phyloP scores from a whole-genome alignment of 2,113 vertebrate genomes.

The Athene noctua region DNA sequence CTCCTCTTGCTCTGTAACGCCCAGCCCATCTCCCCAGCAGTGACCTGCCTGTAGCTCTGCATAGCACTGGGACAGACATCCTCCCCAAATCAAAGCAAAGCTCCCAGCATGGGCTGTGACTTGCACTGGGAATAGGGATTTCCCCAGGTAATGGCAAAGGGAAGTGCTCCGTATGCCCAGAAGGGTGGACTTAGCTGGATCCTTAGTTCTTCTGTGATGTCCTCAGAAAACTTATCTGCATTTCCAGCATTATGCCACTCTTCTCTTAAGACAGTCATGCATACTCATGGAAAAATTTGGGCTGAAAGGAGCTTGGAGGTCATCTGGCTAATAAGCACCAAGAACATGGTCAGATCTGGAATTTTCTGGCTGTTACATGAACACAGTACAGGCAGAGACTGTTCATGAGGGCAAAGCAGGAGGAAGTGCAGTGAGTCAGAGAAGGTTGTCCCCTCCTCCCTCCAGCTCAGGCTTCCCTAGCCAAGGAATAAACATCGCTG shows the following conservation, averaged over 20 bases:
- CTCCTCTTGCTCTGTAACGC: background rate
- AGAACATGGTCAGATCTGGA: accelerated
- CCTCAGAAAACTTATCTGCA: background rate
- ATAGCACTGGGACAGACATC: background rate
- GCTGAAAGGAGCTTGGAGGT: background rate
- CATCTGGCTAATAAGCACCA: background rate
- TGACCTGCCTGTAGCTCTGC: background rate
- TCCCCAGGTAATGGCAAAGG: background rate
- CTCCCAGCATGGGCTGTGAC: background rate
- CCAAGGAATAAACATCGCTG: background rate
- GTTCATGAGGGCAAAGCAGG: background rate
- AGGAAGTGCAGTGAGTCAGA: background rate
- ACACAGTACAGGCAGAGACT: accelerated
- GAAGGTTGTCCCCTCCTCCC: background rate
- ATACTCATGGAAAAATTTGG: background rate
- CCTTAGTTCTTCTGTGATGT: background rate
- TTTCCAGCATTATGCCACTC: background rate
- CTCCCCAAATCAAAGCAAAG: background rate
- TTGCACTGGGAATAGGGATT: background rate
- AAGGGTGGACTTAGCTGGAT: background rate
- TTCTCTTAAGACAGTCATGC: background rate
- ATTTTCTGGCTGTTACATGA: background rate
- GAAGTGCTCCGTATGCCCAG: background rate
- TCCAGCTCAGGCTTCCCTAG: background rate
- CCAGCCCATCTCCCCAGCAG: background rate